These are phyloP conservation scores for Thripadectes ignobilis DNA, from an alignment of 2,797 vertebrate genomes.

Conservation along the genomic window DNA sequence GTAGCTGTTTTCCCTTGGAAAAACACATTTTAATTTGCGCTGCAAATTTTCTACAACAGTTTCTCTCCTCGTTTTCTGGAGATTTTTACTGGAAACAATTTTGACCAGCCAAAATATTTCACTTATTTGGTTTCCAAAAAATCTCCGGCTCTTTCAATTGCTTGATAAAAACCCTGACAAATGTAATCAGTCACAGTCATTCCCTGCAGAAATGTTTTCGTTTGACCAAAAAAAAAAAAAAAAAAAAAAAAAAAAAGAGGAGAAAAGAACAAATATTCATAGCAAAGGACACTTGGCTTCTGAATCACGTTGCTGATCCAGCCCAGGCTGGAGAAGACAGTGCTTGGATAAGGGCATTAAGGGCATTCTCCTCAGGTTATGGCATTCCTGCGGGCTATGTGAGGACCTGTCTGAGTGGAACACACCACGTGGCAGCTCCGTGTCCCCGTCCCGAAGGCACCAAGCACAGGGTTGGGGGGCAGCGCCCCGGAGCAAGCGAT, in stretches of 20 bases:
- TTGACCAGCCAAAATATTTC: constrained; percentile 63
- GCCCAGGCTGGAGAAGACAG: not conserved
- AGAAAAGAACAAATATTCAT: constrained; percentile 7
- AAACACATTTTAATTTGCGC: not conserved
- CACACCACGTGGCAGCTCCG: fast-evolving
- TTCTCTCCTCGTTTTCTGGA: not conserved
- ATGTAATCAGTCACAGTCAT: constrained; percentile 60
- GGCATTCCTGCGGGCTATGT: fast-evolving
- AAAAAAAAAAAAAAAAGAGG: not conserved
- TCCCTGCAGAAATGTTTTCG: constrained; percentile 49
- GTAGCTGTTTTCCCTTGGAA: not conserved
- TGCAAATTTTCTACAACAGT: not conserved
- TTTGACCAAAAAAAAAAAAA: constrained; percentile 18
- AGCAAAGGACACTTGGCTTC: constrained; percentile 30
- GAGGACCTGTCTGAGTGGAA: not conserved
- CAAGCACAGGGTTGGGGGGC: fast-evolving
- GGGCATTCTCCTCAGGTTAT: fast-evolving
- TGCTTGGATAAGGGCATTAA: not conserved
- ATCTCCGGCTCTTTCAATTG: constrained; percentile 40
- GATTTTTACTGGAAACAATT: constrained; percentile 49
- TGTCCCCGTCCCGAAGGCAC: not conserved
- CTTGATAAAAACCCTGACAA: constrained; percentile 68
- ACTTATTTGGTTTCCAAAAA: constrained; percentile 63
- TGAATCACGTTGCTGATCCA: not conserved
- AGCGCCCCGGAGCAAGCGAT: fast-evolving